A percentile compares a stretch with the other conserved stretches of the same genome.
phyloP scores from a whole-genome alignment of 2,888 invertebrate species.

The Argyresthia goedartella region DNA sequence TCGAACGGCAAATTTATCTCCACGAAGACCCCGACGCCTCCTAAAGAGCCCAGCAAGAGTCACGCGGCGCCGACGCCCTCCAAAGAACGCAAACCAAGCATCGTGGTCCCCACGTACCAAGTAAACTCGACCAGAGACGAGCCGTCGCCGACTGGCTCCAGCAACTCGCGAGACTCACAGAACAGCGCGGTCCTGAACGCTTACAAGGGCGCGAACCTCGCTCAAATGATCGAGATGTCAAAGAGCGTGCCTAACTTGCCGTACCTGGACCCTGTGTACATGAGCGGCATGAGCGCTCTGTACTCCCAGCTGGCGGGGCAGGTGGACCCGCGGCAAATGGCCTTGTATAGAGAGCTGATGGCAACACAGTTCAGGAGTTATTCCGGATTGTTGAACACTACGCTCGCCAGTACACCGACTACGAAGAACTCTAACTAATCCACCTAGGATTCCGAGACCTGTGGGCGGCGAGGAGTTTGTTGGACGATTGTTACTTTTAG shows the following conservation, averaged over 20 bases:
- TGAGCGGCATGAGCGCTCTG: slow-evolving; percentile 48
- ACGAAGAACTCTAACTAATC: slow-evolving; percentile 45
- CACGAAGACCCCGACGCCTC: slow-evolving; percentile 53
- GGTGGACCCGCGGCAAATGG: slow-evolving; percentile 53
- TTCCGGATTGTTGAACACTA: slow-evolving; percentile 36
- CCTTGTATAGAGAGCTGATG: slow-evolving; percentile 54
- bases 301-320: slow-evolving; percentile 47
- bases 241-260: slow-evolving; percentile 29
- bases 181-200: slow-evolving; percentile 11
- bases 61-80: slow-evolving; percentile 19
- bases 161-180: slow-evolving; percentile 27
- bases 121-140: slow-evolving; percentile 31
- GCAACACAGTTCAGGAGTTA: slow-evolving; percentile 46
- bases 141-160: slow-evolving; percentile 33
- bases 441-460: slow-evolving; percentile 16
- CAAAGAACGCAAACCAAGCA: slow-evolving; percentile 27
- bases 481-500: slow-evolving; percentile 3
- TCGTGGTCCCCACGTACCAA: slow-evolving; percentile 50
- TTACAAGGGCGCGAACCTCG: slow-evolving; percentile 20
- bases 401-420: slow-evolving; percentile 37
- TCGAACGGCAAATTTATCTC: slow-evolving; percentile 68
- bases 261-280: slow-evolving; percentile 47
- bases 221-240: slow-evolving; percentile 26
- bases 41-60: slow-evolving; percentile 34
- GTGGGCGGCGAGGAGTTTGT: not conserved